Evolutionary conservation across 2,888 invertebrate species (phyloP).

Genomic region (Dolichopus griseipennis): DNA sequence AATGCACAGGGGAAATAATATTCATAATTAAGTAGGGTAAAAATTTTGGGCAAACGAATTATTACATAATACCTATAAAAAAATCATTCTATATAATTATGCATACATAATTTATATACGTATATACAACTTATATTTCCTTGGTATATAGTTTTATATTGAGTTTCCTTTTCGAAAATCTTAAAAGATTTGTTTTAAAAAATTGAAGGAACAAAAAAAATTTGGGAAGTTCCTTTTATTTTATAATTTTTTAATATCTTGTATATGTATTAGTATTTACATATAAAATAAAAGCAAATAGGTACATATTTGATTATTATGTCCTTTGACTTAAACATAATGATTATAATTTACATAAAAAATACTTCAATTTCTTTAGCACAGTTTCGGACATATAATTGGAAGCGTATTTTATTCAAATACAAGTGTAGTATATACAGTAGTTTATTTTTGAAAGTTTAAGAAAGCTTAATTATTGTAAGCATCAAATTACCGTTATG

Average conservation of each 20-base stretch:
- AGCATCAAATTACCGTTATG: no score
- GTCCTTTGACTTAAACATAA: no score
- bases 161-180: background rate
- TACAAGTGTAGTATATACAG: no score
- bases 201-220: background rate
- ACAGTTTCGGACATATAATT: no score
- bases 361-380: no score
- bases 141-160: background rate
- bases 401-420: no score
- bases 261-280: no score
- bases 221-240: background rate
- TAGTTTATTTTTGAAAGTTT: no score
- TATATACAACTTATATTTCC: background rate
- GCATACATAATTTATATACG: background rate
- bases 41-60: background rate
- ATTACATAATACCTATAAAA: background rate
- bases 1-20: constrained; percentile 4
- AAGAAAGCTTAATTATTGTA: no score
- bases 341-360: no score
- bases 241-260: background rate
- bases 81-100: background rate
- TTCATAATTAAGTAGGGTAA: constrained; percentile 6
- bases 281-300: no score
- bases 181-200: background rate
- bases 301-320: no score